Base-by-base conservation (phyloP, 2,113 vertebrate genomes). In the Semicossyphus pulcher region DNA sequence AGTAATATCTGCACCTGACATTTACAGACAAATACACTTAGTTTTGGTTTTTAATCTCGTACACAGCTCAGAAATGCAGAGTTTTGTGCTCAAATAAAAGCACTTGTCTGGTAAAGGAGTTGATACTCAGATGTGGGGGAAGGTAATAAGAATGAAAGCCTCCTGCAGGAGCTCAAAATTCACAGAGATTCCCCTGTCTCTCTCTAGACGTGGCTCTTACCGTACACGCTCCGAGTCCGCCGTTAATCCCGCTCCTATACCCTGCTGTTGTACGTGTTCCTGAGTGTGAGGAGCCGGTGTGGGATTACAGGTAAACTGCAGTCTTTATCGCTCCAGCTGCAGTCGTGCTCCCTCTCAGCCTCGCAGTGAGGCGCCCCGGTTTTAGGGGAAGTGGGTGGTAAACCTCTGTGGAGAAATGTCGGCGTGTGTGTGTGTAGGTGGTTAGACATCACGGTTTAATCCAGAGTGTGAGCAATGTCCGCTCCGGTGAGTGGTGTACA, bases 231-330 rank as follows among this genome's bases (percentile, higher is more conserved):
- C 61, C 25, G 28, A 16, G 23, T 41, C 32, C 39, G 45, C 36
- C 11, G 32, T 54, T 51, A 42, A 63, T 69, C 63, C 42, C 8
- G 1, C 26, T 21, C 10, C 11, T 37, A 1, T 10, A 31, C 37
- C 32, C 16, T 34, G 68, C 41, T 23, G 16, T 31, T 23, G 37
- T 26, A 28, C 56, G 23, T n/a, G 28, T 48, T 36, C 48, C 6
- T 0, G 65, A 36, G 44, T 61, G 39, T 44, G 53, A 70, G 58
- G 26, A 52, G 53, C 48, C 25, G 48, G 61, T 59, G 56, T 77
- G 52, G 85, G 86, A 80, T 78, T 83, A 80, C 62, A 80, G 71
- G 80, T 76, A 77, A 44, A 71, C 56, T 7, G 71, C 15, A 18
- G 76, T 58, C 52, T 62, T 87, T 75, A 81, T 84, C 72, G 41